phyloP scores from a whole-genome alignment of 2,113 vertebrate genomes.

The Oryzias melastigma region DNA sequence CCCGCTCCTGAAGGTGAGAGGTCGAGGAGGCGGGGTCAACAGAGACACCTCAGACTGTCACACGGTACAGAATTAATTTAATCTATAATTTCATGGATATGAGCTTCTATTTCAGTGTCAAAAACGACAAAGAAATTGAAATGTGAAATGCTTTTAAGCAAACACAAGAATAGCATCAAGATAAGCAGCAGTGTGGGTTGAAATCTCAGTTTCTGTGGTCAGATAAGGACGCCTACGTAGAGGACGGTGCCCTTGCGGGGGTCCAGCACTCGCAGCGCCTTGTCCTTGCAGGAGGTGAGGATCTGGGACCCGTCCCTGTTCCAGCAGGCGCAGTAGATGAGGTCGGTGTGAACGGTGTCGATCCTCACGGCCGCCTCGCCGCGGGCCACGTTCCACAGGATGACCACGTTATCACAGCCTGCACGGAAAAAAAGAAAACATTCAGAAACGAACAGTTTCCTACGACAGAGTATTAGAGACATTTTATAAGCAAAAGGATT shows the following conservation, averaged over 20 bases:
- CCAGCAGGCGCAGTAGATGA: slow-evolving; percentile 89
- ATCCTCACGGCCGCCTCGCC: slow-evolving; percentile 77
- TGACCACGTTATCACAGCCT: slow-evolving; percentile 88
- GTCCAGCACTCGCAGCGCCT: slow-evolving; percentile 82
- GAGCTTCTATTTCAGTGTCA: too few relatives aligned
- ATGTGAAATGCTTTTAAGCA: too few relatives aligned
- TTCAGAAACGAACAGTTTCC: too few relatives aligned
- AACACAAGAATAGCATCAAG: too few relatives aligned
- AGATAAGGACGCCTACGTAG: slow-evolving; percentile 59
- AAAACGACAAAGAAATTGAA: too few relatives aligned
- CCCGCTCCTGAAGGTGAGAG: slow-evolving; percentile 79
- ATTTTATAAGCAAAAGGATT: too few relatives aligned
- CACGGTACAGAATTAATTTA: too few relatives aligned
- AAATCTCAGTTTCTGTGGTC: too few relatives aligned
- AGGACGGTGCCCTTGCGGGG: slow-evolving; percentile 82
- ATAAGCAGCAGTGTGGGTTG: too few relatives aligned
- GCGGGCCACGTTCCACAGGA: slow-evolving; percentile 86
- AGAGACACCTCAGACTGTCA: too few relatives aligned
- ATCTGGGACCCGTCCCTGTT: slow-evolving; percentile 82
- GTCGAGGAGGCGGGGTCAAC: neutral
- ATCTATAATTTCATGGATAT: too few relatives aligned
- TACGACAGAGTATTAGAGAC: too few relatives aligned
- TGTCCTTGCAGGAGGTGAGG: slow-evolving; percentile 88
- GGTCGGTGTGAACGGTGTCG: slow-evolving; percentile 81
- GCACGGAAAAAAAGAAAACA: neutral